Conservation (phyloP, 2,888 invertebrate species). For the Erynnis tages region DNA sequence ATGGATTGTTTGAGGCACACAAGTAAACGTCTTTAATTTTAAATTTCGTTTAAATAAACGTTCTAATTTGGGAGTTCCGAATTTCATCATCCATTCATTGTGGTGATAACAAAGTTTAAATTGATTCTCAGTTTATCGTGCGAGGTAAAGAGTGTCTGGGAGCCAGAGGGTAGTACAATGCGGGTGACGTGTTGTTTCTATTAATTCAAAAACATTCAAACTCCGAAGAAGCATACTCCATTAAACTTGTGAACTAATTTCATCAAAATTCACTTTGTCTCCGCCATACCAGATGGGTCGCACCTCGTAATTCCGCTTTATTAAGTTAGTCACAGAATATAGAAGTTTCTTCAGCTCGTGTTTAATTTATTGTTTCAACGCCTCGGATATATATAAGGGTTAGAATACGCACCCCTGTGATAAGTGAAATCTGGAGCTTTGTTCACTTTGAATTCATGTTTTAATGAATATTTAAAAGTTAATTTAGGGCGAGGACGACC, state of each 20-base stretch:
- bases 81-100: background rate
- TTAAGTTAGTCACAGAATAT: slow-evolving; percentile 68
- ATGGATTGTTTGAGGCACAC: too few species aligned
- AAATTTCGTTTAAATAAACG: too few species aligned
- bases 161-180: slow-evolving; percentile 31
- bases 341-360: slow-evolving; percentile 55
- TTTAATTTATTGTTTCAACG: slow-evolving; percentile 34
- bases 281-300: slow-evolving; percentile 68
- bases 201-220: slow-evolving; percentile 34
- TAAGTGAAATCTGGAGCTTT: slow-evolving; percentile 6
- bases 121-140: background rate
- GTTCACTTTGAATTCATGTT: too few species aligned
- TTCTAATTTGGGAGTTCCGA: background rate
- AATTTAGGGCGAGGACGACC: too few species aligned
- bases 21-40: too few species aligned
- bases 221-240: slow-evolving; percentile 56
- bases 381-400: slow-evolving; percentile 14
- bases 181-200: slow-evolving; percentile 29
- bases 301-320: slow-evolving; percentile 71
- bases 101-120: slow-evolving; percentile 1
- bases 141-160: slow-evolving; percentile 1
- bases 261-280: slow-evolving; percentile 76
- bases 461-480: too few species aligned
- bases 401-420: slow-evolving; percentile 1
- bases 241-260: slow-evolving; percentile 75